Evolutionary conservation across 2,888 invertebrate genomes (phyloP).

Genomic region (Andrena bicolor): DNA sequence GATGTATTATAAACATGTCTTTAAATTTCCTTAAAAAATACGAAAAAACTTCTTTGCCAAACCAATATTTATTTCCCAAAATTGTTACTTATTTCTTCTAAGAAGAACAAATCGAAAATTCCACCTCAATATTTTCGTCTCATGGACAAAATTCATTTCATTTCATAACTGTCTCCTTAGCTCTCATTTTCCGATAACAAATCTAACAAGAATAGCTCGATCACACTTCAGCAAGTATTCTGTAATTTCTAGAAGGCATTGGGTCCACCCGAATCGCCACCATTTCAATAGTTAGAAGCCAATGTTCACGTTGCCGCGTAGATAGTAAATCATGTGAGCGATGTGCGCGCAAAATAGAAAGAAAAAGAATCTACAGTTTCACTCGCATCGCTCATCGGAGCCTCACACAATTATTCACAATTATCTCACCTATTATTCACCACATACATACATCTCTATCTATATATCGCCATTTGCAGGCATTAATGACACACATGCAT

Average conservation of each 20-base stretch:
- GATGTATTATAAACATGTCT: no score
- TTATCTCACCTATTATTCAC: slow-evolving; percentile 39
- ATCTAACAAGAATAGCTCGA: no score
- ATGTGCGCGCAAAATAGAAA: slow-evolving; percentile 44
- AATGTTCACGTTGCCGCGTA: slow-evolving; percentile 43
- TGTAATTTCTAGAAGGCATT: not conserved
- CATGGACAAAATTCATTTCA: not conserved
- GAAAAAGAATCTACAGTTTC: slow-evolving; percentile 25
- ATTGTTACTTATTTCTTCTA: not conserved
- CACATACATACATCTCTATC: slow-evolving; percentile 38
- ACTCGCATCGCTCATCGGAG: slow-evolving; percentile 54
- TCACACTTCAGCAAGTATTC: slow-evolving; percentile 5
- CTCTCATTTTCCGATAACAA: no score
- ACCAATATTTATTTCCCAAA: not conserved
- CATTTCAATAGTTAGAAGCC: not conserved
- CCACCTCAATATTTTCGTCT: not conserved
- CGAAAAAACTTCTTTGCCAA: no score
- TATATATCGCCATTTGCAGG: slow-evolving; percentile 7
- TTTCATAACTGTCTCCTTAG: no score
- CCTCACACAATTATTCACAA: slow-evolving; percentile 33
- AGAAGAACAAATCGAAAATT: not conserved
- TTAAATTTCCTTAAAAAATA: not conserved
- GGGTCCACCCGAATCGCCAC: no score
- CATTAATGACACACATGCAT: slow-evolving; percentile 10
- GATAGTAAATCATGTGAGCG: slow-evolving; percentile 52